Evolutionary conservation across 2,797 vertebrate genomes (phyloP).

Genomic region (Gila robusta): DNA sequence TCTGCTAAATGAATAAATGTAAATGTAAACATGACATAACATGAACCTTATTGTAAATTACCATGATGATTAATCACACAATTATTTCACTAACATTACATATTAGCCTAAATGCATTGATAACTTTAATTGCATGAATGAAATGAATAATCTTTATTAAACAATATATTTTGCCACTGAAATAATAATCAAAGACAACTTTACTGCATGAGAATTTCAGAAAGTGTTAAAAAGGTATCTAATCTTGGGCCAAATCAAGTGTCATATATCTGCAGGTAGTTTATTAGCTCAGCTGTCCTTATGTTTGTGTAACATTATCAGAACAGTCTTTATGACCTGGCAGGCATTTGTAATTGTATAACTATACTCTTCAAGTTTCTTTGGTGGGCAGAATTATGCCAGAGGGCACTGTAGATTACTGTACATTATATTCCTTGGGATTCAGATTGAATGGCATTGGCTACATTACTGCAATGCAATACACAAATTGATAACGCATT

Average conservation of each 20-base stretch:
- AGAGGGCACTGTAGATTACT: neutral
- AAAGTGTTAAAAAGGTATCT: neutral
- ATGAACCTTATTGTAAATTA: neutral
- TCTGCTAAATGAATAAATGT: no score
- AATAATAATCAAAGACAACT: neutral
- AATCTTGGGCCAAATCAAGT: neutral
- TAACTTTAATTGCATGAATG: neutral
- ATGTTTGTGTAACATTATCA: neutral
- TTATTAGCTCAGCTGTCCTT: neutral
- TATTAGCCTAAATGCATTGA: neutral
- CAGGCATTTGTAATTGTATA: neutral
- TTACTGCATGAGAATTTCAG: no score
- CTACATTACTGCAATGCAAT: neutral
- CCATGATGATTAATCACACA: neutral
- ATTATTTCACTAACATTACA: neutral
- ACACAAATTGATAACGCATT: neutral
- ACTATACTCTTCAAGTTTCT: neutral
- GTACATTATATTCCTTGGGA: neutral
- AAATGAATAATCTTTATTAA: neutral
- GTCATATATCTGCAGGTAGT: neutral
- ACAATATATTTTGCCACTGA: neutral
- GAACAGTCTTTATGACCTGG: neutral
- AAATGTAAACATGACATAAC: no score
- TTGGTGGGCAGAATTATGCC: neutral
- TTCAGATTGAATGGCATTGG: neutral